Percentiles rank a stretch among this genome's conserved stretches.
These are phyloP conservation scores for Bactericera cockerelli DNA, from an alignment of 1,140 invertebrate species.

Conservation along the genomic window DNA sequence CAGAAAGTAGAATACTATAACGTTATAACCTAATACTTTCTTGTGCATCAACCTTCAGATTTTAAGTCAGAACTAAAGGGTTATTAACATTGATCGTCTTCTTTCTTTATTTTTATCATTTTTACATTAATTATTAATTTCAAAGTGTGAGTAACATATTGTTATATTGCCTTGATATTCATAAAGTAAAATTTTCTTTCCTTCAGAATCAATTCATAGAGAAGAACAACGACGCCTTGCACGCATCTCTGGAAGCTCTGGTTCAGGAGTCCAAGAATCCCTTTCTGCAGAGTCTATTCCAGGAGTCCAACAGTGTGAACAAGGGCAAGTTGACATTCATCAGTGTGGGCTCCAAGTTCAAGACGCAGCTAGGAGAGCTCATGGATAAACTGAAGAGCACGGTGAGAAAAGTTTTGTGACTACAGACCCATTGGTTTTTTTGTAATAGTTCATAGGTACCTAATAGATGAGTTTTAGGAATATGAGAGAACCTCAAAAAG, in stretches of 20 bases:
- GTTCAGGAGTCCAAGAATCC: conserved; percentile 73
- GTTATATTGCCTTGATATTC: no score
- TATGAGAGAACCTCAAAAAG: no score
- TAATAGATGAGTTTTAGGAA: no score
- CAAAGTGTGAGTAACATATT: no score
- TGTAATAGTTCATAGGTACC: no score
- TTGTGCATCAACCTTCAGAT: no score
- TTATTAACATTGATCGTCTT: background rate
- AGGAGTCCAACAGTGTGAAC: conserved; percentile 34
- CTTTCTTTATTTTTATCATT: background rate
- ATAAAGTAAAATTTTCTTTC: no score
- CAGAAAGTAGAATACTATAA: no score
- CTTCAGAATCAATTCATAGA: conserved; percentile 77
- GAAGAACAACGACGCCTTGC: conserved; percentile 95
- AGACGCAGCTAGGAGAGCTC: conserved; percentile 69
- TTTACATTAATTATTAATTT: background rate
- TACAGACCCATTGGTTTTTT: no score
- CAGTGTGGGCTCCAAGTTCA: conserved; percentile 92
- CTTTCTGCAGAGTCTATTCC: conserved; percentile 65
- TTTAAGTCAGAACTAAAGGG: no score
- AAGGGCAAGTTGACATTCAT: conserved; percentile 79
- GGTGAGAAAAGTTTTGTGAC: no score
- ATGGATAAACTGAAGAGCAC: conserved; percentile 88
- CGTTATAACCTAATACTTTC: no score
- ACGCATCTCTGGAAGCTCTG: conserved; percentile 80